Percentiles rank a stretch among this genome's conserved stretches.
Conservation (phyloP, 1,140 invertebrate species). For the Harpegnathos saltator region DNA sequence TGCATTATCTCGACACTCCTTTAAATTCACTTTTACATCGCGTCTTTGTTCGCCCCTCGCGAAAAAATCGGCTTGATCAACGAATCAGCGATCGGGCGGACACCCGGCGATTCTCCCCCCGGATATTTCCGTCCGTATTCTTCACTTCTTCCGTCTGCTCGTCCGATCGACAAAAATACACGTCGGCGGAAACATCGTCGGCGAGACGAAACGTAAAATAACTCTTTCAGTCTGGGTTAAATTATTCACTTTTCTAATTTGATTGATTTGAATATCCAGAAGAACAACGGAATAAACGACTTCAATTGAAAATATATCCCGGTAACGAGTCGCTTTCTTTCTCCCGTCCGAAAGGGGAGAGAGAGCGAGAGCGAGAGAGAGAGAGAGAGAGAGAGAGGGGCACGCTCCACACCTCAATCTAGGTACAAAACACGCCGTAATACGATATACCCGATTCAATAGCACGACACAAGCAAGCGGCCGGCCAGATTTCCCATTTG, state of each 20-base stretch:
- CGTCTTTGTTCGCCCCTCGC: too few relatives aligned
- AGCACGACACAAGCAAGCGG: conserved; percentile 24
- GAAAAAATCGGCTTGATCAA: conserved; percentile 18
- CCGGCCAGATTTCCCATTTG: conserved; percentile 56
- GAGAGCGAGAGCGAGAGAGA: too few relatives aligned
- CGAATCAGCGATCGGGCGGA: neutral
- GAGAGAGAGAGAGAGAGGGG: neutral
- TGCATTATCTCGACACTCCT: too few relatives aligned
- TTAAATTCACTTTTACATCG: too few relatives aligned
- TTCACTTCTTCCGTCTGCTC: neutral
- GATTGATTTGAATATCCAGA: conserved; percentile 21
- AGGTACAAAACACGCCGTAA: conserved; percentile 47
- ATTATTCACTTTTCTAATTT: conserved; percentile 36
- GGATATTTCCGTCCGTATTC: neutral
- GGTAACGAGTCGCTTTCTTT: conserved; percentile 11
- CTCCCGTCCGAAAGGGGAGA: neutral
- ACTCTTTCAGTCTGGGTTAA: conserved; percentile 16
- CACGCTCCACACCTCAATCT: conserved; percentile 15
- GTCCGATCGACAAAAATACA: neutral
- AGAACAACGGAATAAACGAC: conserved; percentile 21
- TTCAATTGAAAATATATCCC: conserved; percentile 11
- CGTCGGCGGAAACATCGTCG: neutral
- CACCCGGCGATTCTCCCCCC: too few relatives aligned
- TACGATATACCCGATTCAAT: conserved; percentile 57
- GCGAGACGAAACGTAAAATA: conserved; percentile 9